Percentiles rank a stretch among this genome's conserved stretches.
Evolutionary conservation across 2,797 vertebrate species (phyloP).

Genomic region (Poeciliopsis presidionis): DNA sequence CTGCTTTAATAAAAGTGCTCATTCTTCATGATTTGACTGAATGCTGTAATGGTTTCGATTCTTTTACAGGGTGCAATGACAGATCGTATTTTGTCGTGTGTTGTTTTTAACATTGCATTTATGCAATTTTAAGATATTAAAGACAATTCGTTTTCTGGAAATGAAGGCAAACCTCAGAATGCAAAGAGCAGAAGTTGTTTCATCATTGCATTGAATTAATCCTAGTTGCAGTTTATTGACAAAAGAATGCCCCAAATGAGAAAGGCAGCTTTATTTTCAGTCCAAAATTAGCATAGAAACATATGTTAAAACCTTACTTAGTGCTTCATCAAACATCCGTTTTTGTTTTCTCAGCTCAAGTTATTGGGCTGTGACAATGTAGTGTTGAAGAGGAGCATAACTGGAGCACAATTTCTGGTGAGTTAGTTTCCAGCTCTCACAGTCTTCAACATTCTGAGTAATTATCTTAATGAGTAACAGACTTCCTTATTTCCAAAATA

Average conservation of each 20-base stretch:
- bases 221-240: neutral
- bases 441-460: neutral
- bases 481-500: neutral
- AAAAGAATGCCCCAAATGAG: neutral
- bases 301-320: neutral
- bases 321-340: neutral
- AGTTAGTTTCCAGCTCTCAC: neutral
- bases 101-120: neutral
- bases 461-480: neutral
- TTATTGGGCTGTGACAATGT: constrained; percentile 57
- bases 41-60: neutral
- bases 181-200: neutral
- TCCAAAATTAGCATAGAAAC: neutral
- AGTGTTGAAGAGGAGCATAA: constrained; percentile 48
- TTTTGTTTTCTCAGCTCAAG: constrained; percentile 31
- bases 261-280: neutral
- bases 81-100: neutral
- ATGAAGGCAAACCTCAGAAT: neutral
- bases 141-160: neutral
- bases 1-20: neutral
- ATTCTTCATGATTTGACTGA: neutral
- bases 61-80: neutral
- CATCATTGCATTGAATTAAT: neutral
- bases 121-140: neutral
- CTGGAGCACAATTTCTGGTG: constrained; percentile 58